Evolutionary conservation across 2,888 invertebrate genomes (phyloP), one percentile per base, ranked within the genome.

Genomic region (Rhorus exstirpatorius): DNA sequence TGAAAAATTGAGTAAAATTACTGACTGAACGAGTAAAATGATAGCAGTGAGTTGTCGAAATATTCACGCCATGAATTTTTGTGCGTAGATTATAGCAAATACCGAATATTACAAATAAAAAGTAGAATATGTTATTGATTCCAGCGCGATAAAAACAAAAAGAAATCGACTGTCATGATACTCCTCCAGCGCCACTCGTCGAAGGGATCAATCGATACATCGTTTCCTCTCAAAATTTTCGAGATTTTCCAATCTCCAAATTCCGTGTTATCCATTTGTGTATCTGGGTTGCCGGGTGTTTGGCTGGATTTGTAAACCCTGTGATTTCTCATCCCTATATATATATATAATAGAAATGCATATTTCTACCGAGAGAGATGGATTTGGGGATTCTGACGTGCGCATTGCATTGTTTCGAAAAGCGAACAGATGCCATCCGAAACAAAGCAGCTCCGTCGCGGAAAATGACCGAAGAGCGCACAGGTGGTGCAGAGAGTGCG

Each of bases 391-490:
- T 38, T 60, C 53, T 38, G 21, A 17, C 38, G 70, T 26, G 60
- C 41, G 60, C 14, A 12, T 44, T 46, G 38, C 67, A 81, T 77
- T 81, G 77, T 77, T 81, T 77, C 67, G 61, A 68, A 81, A 60
- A 76, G 55, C 72, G 60, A 68, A 53, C 72, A 72, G 68, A 72
- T 72, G 72, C 67, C 72, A 61, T 68, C 60, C 72, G 81, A 81
- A 77, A 77, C 77, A 68, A 81, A 72, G 81, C 72, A 35, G 61
- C 61, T 81, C 77, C 38, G 75, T 80, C 65, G 63, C 70, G 68
- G 77, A 81, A 81, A 81, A 81, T 81, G 72, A 80, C 51, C 63
- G 41, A 80, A 71, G 70, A 75, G 65, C 44, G 53, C 55, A 61
- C 61, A 68, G 72, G 81, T 77, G 72, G 61, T 55, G 67, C 26